Percentiles rank a stretch among this genome's conserved stretches.
phyloP scores from a whole-genome alignment of 2,888 invertebrate species.

The Drosophila tripunctata region DNA sequence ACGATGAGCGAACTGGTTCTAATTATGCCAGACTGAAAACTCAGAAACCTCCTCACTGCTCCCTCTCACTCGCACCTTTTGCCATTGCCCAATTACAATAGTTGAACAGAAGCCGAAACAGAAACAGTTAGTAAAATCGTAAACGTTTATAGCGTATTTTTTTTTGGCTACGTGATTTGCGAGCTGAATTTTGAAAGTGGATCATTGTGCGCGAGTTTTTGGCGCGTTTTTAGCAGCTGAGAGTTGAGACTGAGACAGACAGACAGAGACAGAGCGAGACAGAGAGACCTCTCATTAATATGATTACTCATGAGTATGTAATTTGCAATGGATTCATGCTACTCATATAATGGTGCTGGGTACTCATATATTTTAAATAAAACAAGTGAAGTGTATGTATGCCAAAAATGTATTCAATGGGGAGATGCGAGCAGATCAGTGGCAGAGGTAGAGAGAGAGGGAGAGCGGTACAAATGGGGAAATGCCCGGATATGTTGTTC shows the following conservation, averaged over 20 bases:
- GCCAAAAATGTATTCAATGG: conserved; percentile 44
- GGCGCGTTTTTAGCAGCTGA: conserved; percentile 44
- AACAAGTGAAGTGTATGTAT: conserved; percentile 63
- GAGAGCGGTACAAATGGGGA: conserved; percentile 43
- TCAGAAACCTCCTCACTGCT: not conserved
- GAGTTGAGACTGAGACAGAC: conserved; percentile 17
- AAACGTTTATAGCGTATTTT: conserved; percentile 30
- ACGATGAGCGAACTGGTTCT: conserved; percentile 66
- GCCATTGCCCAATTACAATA: conserved; percentile 42
- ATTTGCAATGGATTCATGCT: conserved; percentile 55
- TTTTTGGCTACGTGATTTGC: conserved; percentile 68
- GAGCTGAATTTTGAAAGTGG: conserved; percentile 65
- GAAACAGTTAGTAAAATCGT: conserved; percentile 72
- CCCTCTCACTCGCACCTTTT: not conserved
- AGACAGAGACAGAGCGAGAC: conserved; percentile 7
- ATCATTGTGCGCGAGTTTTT: conserved; percentile 64
- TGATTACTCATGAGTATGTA: conserved; percentile 81
- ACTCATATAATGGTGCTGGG: not conserved
- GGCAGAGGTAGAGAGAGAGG: conserved; percentile 6
- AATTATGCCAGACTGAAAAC: conserved; percentile 60
- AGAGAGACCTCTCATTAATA: conserved; percentile 64
- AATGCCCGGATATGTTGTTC: conserved; percentile 60
- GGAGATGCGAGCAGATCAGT: conserved; percentile 41
- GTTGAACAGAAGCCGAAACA: conserved; percentile 39
- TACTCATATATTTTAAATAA: conserved; percentile 4